phyloP scores from a whole-genome alignment of 2,113 vertebrate genomes.

The Trematocara variabile region DNA sequence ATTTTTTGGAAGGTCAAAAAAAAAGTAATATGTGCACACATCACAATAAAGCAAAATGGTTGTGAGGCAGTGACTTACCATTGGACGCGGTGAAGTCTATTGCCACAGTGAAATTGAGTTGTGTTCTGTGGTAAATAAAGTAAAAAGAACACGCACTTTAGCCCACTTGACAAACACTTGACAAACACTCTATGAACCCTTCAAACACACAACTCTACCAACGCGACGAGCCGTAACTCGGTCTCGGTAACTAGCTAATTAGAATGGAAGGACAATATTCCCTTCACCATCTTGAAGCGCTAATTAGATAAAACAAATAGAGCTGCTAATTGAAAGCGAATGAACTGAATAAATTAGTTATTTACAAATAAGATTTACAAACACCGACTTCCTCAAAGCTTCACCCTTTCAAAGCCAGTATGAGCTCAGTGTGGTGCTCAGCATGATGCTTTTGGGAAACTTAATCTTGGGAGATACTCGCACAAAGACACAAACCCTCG shows the following conservation, averaged over 20 bases:
- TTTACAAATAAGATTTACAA: conserved; percentile 5
- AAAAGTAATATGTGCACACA: background rate
- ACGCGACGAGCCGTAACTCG: background rate
- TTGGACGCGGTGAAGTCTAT: conserved; percentile 99
- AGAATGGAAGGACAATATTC: background rate
- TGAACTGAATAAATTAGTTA: conserved; percentile 28
- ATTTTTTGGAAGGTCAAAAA: background rate
- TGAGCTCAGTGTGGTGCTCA: background rate
- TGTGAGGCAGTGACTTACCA: conserved; percentile 72
- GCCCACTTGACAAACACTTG: background rate
- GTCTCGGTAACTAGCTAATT: conserved; percentile 5
- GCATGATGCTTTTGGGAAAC: background rate
- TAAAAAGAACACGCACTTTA: background rate
- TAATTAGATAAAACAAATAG: conserved; percentile 34
- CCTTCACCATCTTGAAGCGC: background rate
- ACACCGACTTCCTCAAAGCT: background rate
- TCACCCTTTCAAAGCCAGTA: background rate
- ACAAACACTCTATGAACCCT: background rate
- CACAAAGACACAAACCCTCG: background rate
- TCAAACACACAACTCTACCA: background rate
- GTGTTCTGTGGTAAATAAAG: conserved; percentile 77
- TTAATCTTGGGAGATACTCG: background rate
- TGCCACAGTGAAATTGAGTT: conserved; percentile 97
- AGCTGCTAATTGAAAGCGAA: conserved; percentile 40
- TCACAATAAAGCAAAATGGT: background rate